Evolutionary conservation across 2,888 invertebrate species (phyloP).

Genomic region (Pollenia angustigena): DNA sequence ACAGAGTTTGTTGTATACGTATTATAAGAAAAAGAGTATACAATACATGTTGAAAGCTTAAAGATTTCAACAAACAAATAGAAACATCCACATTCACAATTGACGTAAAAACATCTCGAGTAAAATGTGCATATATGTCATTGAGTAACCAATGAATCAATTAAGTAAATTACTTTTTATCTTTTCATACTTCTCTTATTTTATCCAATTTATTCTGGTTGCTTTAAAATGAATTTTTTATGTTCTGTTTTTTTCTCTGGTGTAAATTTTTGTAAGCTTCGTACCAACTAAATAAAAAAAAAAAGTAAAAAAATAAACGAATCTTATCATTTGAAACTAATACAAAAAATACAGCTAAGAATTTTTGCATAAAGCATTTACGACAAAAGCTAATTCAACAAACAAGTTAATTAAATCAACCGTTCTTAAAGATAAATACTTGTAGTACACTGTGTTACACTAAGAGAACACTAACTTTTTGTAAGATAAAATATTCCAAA

Average conservation of each 20-base stretch:
- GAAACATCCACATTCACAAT: neutral
- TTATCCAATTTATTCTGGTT: neutral
- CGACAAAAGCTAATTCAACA: neutral
- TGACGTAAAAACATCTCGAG: neutral
- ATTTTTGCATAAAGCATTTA: neutral
- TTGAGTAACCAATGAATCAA: slow-evolving; percentile 75
- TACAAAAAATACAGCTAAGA: neutral
- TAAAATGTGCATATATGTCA: slow-evolving; percentile 43
- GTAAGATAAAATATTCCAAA: too few species aligned
- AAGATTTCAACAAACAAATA: neutral
- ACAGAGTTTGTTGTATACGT: neutral
- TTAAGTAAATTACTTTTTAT: slow-evolving; percentile 75
- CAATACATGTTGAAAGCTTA: neutral
- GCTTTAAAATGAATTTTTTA: neutral
- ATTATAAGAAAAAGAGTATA: slow-evolving; percentile 12
- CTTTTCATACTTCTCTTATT: slow-evolving; percentile 17
- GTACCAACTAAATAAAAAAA: neutral
- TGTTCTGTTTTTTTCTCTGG: neutral
- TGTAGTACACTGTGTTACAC: too few species aligned
- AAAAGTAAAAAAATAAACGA: neutral
- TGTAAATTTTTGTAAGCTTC: slow-evolving; percentile 19
- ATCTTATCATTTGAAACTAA: neutral
- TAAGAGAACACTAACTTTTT: too few species aligned
- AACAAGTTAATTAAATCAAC: neutral
- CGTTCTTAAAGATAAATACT: too few species aligned